Evolutionary conservation across 2,888 invertebrate species (phyloP), one percentile per base, ranked within the genome.

Genomic region (Macrosoma leucophasiata): DNA sequence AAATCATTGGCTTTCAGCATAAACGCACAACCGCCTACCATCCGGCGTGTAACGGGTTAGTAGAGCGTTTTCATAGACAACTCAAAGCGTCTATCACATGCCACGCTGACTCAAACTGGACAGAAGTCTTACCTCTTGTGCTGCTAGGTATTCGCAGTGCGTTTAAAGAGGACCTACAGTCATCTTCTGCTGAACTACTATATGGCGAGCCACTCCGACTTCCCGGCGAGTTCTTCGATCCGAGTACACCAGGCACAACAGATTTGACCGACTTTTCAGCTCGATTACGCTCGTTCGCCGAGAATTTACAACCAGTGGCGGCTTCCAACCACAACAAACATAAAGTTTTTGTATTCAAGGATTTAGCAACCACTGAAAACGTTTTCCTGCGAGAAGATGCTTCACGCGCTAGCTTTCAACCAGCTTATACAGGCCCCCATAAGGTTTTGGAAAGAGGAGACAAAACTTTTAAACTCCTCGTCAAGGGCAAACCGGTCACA

Each of bases 21-120:
- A 21, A 21, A 21, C 21, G 21, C 12, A 58, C 55, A 0, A 54
- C 56, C 0, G 51, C 55, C 0, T 55, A 53, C 13, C 55, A 56
- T 10, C 55, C 52, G 1, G 35, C 38, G 0, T 38, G 47, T 19
- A 56, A 58, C 21, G 55, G 55, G 1, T 20, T 53, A 3, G 35
- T 52, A 1, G 50, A 55, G 18, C 13, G 54, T 8, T 39, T 62
- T 29, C 39, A 39, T 11, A 18, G 39, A 19, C 44, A 44, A 23
- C 8, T 44, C 2, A 41, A 45, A 14, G 20, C 39, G 7, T 34
- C 44, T 2, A 41, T 41, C 8, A 29, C 15, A 4, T 45, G 45
- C 21, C 39, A 45, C 25, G 24, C 13, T n/a, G 12, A 20, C 11
- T 5, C 13, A 3, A 46, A 36, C 21, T 50, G 50, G 48, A 29